Conservation (phyloP, 2,113 vertebrate species). For the Oncorhynchus masou region DNA sequence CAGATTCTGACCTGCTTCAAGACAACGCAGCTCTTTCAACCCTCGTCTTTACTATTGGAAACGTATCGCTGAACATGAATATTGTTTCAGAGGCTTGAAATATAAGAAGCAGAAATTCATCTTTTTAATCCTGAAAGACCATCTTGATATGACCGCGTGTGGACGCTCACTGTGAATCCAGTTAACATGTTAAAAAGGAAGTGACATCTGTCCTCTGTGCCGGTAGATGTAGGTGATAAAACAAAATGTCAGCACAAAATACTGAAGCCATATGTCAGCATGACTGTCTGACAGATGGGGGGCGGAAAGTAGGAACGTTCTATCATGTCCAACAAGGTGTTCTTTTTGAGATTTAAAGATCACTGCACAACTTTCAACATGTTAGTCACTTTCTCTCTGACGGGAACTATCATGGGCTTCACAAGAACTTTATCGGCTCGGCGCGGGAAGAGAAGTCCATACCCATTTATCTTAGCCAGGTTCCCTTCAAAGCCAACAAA, state of each 20-base stretch:
- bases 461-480: conserved; percentile 98
- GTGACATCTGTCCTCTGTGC: conserved; percentile 86
- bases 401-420: conserved; percentile 96
- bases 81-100: conserved; percentile 73
- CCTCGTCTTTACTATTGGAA: conserved; percentile 2
- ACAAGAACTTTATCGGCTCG: conserved; percentile 98
- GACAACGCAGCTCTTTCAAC: background rate
- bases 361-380: conserved; percentile 98
- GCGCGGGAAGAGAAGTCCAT: conserved; percentile 79
- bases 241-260: conserved; percentile 99
- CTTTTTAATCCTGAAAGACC: conserved; percentile 73
- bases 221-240: conserved; percentile 95
- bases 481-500: conserved; percentile 99
- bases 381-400: conserved; percentile 96
- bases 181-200: conserved; percentile 66
- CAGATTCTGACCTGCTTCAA: background rate
- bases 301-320: conserved; percentile 97
- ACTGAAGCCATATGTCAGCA: conserved; percentile 93
- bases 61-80: conserved; percentile 58
- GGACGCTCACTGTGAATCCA: conserved; percentile 72
- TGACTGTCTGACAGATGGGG: conserved; percentile 90
- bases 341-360: conserved; percentile 99
- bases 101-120: conserved; percentile 67
- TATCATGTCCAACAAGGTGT: conserved; percentile 99
- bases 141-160: conserved; percentile 71